Conservation (phyloP, 2,888 invertebrate species). For the Macrostomum cliftonense region DNA sequence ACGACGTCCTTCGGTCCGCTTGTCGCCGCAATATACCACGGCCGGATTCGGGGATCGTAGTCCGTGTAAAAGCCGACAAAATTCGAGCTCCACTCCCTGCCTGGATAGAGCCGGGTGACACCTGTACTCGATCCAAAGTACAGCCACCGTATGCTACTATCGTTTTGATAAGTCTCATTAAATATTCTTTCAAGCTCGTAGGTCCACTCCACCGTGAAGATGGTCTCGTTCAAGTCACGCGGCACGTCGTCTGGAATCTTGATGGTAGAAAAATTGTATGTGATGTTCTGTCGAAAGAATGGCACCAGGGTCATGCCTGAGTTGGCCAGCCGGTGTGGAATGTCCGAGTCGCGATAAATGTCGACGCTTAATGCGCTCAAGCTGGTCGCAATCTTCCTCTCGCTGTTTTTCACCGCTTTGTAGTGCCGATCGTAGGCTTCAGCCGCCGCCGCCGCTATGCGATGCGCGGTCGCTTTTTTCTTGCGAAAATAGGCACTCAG, state of each 20-base stretch:
- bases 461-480: conserved; percentile 31
- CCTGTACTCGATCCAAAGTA: conserved; percentile 38
- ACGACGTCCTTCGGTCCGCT: conserved; percentile 39
- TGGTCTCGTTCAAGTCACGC: conserved; percentile 24
- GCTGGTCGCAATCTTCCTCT: conserved; percentile 12
- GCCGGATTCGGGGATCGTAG: conserved; percentile 35
- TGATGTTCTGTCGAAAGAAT: conserved; percentile 36
- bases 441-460: conserved; percentile 24
- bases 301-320: conserved; percentile 25
- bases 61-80: conserved; percentile 39
- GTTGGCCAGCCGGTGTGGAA: conserved; percentile 25
- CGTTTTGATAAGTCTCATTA: conserved; percentile 17
- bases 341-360: conserved; percentile 34
- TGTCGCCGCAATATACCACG: conserved; percentile 39
- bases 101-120: conserved; percentile 33
- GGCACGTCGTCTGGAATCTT: conserved; percentile 39
- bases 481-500: conserved; percentile 29
- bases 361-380: conserved; percentile 22
- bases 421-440: conserved; percentile 24
- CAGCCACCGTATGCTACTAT: conserved; percentile 29
- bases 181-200: conserved; percentile 29
- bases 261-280: conserved; percentile 27
- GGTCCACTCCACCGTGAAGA: conserved; percentile 31
- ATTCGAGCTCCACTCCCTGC: conserved; percentile 37
- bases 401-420: conserved; percentile 15